Base-by-base conservation (phyloP, 1,140 invertebrate species). In the Bombus confusus region DNA sequence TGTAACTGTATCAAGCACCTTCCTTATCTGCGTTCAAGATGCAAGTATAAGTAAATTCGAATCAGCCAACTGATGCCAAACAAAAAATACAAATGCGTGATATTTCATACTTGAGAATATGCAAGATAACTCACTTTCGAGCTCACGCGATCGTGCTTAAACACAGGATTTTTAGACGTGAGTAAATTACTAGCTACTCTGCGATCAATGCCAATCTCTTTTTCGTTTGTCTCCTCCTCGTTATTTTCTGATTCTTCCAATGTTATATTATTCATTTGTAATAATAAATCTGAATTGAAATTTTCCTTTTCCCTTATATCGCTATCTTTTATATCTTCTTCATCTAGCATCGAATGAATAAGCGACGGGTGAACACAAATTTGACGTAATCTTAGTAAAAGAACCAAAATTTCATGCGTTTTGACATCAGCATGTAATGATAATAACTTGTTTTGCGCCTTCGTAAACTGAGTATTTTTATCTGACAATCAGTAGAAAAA, bases 341-440 rank as follows among this genome's bases (percentile, higher is more conserved):
- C 79, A 41, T 97, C 96, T 77, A 97, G 83, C 97, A 97, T 97
- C 80, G 95, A 93, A 87, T 96, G 96, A 81, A 99, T 97, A 1
- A 99, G 95, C 18, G 96, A 97, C 1, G 98, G 97, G 96, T 99
- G 98, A 92, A 98, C 98, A 93, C 98, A 99, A 76, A 98, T 97
- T 93, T 99, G 98, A 12, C 98, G 95, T 74, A 99, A 93, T 34
- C 98, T 95, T n/a, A 99, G 93, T 25, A 99, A 92, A 2, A 98
- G 94, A 0, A 98, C 97, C 80, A 99, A 95, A 92, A 99, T 97
- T 92, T 98, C 96, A 92, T 97, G 96, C 9, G 96, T 95, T 91
- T 97, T 97, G 0, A 98, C 96, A 75, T 96, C 96, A 0, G 88
- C 91, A 66, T 95, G 94, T 83, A 91, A 86, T 9, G 92, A 82